Evolutionary conservation across 1,140 invertebrate genomes (phyloP), one percentile per base, ranked within the genome.

Genomic region (Andrena cerasifolii): DNA sequence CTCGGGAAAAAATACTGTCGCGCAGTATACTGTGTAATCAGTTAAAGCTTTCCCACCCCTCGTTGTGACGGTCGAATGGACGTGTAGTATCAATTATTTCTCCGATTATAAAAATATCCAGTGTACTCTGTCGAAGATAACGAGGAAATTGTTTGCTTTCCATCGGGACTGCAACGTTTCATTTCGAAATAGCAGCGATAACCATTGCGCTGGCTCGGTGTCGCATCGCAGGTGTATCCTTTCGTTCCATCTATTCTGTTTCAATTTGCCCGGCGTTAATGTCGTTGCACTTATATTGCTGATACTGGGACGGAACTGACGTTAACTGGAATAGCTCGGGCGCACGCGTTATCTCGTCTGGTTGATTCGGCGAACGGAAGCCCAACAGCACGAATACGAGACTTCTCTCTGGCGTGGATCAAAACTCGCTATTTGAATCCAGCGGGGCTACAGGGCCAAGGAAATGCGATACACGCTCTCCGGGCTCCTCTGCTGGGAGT

Each of bases 301-400:
- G n/a, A 7, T 0, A 16, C 4, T 51, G 10, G 1, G 49, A 1
- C 18, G 49, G 7, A 51, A 51, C 49, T 4, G n/a, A 51, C 18
- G n/a, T 51, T 18, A 24, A 7, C 21, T 5, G n/a, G 5, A 51
- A 51, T 18, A 24, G 0, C 8, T 16, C 3, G 8, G 18, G 45
- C 16, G 45, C 14, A 14, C 53, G 36, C 43, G 53, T 59, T 28
- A 71, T 45, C 26, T 56, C 33, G 53, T 18, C 21, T 47, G 16
- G 26, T 10, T 58, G 54, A 59, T 71, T 71, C 67, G 21, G 24
- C 5, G 49, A 67, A n/a, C 24, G 36, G 14, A 56, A 33, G 24
- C 51, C 26, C 36, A 12, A 47, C 14, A n/a, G 45, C n/a, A 51
- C 43, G n/a, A 10, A 28, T 24, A 21, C 0, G 36, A n/a, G 45